Conservation (phyloP, 1,140 invertebrate species). For the Leptinotarsa lineolata region DNA sequence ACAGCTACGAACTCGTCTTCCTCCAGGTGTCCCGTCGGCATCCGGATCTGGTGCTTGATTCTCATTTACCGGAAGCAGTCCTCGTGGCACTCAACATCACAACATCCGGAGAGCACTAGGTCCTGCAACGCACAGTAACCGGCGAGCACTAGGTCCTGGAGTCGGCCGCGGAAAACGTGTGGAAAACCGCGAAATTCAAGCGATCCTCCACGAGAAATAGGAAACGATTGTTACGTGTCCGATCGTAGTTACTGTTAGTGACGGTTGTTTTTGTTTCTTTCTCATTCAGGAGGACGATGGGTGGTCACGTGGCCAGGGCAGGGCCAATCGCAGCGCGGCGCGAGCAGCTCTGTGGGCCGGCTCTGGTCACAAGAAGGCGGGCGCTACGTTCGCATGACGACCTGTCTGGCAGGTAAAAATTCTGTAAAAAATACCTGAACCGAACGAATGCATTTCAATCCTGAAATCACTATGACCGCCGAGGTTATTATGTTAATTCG, state of each 20-base stretch:
- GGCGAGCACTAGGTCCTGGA: conserved; percentile 13
- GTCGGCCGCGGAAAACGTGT: conserved; percentile 13
- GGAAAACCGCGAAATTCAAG: conserved; percentile 39
- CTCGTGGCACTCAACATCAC: conserved; percentile 27
- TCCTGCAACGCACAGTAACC: not conserved
- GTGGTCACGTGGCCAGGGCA: conserved; percentile 51
- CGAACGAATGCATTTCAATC: conserved; percentile 35
- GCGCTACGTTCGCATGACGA: conserved; percentile 50
- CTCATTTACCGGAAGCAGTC: conserved; percentile 40
- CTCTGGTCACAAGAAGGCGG: conserved; percentile 45
- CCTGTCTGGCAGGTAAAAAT: conserved; percentile 50
- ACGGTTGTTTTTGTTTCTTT: conserved; percentile 58
- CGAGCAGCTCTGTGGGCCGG: conserved; percentile 42
- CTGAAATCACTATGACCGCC: conserved; percentile 20
- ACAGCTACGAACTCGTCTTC: conserved; percentile 56
- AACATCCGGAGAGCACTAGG: conserved; percentile 15
- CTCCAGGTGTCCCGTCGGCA: conserved; percentile 55
- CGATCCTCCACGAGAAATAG: conserved; percentile 51
- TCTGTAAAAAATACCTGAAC: conserved; percentile 49
- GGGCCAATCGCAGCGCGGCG: conserved; percentile 46
- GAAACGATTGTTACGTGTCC: conserved; percentile 56
- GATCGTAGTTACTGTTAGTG: conserved; percentile 55
- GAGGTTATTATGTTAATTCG: conserved; percentile 24
- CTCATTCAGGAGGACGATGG: conserved; percentile 54
- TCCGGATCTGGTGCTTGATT: conserved; percentile 53